Base-by-base conservation (phyloP, 2,888 invertebrate genomes). In the Melipona beecheii region DNA sequence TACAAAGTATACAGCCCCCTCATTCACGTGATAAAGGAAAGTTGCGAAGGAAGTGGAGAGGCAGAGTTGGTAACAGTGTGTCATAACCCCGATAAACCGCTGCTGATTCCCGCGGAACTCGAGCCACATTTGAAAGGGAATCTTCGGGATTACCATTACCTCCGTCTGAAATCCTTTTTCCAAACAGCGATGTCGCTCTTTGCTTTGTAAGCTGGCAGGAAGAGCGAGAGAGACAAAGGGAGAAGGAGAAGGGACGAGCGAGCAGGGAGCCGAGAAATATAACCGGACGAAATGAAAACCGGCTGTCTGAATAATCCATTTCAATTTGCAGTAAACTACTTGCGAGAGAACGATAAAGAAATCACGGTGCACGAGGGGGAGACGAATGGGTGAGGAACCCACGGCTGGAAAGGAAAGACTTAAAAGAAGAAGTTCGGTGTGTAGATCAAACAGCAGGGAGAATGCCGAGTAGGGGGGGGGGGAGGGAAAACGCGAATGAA, bases 261-360 rank as follows among this genome's bases (percentile, higher is more conserved):
- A 58, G 69, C 60, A 43, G 54, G 49, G 27, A 5, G 49, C 15
- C 62, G 64, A 54, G 49, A 66, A 66, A 72, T 76, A 71, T 64
- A 83, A 65, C 43, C 64, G 72, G 62, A 27, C 43, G 73, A 84
- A 87, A 89, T 87, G 90, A 91, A 90, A 91, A 90, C 87, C 74
- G 89, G 86, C 88, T 91, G 87, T 85, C 77, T 85, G 86, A 89
- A 92, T 93, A 93, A 93, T 93, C 93, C 90, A 90, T 91, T 93
- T 91, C 93, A 92, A 93, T 93, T 93, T 93, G 91, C 93, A 91
- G 91, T 93, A 92, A 93, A 92, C 92, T 90, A 91, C 90, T 90
- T 83, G 76, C 73, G 52, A 73, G 79, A 27, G 72, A 27, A 71
- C 73, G 81, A 83, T 77, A 77, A 83, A 81, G 81, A 81, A 81